These are phyloP conservation scores for Troides aeacus DNA, from an alignment of 2,888 invertebrate genomes.

Conservation along the genomic window DNA sequence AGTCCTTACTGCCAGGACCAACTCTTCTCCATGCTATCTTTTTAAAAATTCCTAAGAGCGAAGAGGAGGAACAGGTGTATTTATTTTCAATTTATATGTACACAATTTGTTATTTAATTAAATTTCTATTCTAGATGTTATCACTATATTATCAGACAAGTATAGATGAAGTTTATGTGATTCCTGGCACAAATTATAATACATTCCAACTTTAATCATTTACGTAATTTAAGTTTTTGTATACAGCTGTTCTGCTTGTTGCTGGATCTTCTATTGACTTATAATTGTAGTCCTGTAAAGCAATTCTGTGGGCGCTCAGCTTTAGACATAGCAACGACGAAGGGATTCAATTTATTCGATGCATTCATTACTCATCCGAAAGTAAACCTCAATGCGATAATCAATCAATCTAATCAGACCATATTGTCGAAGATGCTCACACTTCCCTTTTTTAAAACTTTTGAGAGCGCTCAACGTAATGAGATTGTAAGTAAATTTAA, in stretches of 20 bases:
- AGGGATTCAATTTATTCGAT: slow-evolving; percentile 46
- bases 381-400: slow-evolving; percentile 55
- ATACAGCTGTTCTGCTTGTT: slow-evolving; percentile 49
- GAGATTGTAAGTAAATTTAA: slow-evolving; percentile 47
- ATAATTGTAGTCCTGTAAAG: slow-evolving; percentile 48
- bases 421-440: slow-evolving; percentile 61
- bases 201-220: neutral
- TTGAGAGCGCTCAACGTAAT: slow-evolving; percentile 44
- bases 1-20: slow-evolving; percentile 47
- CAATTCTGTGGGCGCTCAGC: slow-evolving; percentile 58
- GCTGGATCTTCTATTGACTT: slow-evolving; percentile 54
- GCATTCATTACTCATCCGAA: slow-evolving; percentile 53
- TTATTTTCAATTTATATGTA: neutral
- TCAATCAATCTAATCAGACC: slow-evolving; percentile 57
- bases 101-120: too few species aligned
- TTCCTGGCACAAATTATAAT: too few species aligned
- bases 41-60: slow-evolving; percentile 45
- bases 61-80: slow-evolving; percentile 50
- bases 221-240: neutral
- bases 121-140: too few species aligned
- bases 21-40: slow-evolving; percentile 60
- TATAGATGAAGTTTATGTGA: too few species aligned
- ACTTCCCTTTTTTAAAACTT: slow-evolving; percentile 47
- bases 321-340: slow-evolving; percentile 53
- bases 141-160: too few species aligned